Evolutionary conservation across 2,888 invertebrate genomes (phyloP).

Genomic region (Erannis defoliaria): DNA sequence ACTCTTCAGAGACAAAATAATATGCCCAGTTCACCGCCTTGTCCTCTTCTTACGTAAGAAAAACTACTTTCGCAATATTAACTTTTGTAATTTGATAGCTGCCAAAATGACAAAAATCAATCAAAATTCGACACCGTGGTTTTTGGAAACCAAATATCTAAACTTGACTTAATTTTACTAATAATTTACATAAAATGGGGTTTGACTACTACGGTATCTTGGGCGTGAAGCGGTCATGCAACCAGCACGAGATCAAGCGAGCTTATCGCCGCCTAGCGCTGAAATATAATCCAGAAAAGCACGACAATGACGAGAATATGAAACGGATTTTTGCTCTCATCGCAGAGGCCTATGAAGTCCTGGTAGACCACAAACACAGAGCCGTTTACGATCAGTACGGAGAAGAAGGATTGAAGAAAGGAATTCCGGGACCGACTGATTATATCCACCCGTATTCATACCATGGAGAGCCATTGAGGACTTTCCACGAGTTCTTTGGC

Average conservation of each 20-base stretch:
- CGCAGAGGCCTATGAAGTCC: constrained; percentile 93
- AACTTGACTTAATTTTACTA: constrained; percentile 4
- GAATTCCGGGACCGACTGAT: constrained; percentile 89
- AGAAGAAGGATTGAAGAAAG: constrained; percentile 94
- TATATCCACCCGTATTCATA: constrained; percentile 92
- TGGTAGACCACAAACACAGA: constrained; percentile 88
- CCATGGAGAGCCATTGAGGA: constrained; percentile 92
- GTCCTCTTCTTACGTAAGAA: neutral
- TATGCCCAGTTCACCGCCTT: neutral
- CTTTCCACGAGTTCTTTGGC: constrained; percentile 94
- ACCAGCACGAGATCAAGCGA: constrained; percentile 89
- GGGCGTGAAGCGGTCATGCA: constrained; percentile 88
- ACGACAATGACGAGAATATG: constrained; percentile 76
- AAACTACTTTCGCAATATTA: neutral
- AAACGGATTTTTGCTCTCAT: constrained; percentile 87
- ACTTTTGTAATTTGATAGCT: neutral
- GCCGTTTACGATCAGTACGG: constrained; percentile 96
- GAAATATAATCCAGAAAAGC: constrained; percentile 87
- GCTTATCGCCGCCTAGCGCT: constrained; percentile 88
- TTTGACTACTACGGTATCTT: constrained; percentile 93
- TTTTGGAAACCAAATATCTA: neutral
- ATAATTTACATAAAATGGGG: constrained; percentile 76
- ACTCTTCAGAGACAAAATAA: too few relatives aligned
- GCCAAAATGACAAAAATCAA: constrained; percentile 2
- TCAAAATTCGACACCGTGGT: neutral